These are phyloP conservation scores for Gryllus bimaculatus DNA, from an alignment of 1,140 invertebrate genomes.

Conservation along the genomic window DNA sequence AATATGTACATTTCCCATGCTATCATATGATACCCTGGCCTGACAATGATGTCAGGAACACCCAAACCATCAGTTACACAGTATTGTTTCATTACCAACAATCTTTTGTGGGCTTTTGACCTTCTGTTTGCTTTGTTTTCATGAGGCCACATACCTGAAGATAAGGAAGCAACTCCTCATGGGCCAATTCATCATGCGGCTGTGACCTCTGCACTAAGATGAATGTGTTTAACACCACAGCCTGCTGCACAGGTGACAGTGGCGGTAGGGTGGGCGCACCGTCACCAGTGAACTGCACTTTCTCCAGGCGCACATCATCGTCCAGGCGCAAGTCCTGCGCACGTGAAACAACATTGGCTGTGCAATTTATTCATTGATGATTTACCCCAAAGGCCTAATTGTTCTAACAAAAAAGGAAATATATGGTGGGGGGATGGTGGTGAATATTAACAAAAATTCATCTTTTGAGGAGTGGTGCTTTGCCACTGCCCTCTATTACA, in stretches of 20 bases:
- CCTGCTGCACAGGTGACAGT: slow-evolving; percentile 66
- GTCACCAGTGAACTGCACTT: slow-evolving; percentile 58
- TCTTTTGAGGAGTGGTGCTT: too few relatives aligned
- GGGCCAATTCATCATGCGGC: slow-evolving; percentile 63
- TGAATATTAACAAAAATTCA: too few relatives aligned
- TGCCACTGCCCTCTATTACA: too few relatives aligned
- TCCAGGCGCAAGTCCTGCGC: slow-evolving; percentile 52
- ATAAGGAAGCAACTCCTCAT: slow-evolving; percentile 73
- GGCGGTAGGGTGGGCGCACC: slow-evolving; percentile 40
- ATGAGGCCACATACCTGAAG: slow-evolving; percentile 43
- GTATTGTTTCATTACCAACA: background rate
- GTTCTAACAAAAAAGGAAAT: too few relatives aligned
- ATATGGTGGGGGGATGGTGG: too few relatives aligned
- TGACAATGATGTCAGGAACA: too few relatives aligned
- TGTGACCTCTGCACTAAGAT: slow-evolving; percentile 57
- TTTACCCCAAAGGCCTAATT: too few relatives aligned
- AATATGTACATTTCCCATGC: too few relatives aligned
- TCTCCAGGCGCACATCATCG: slow-evolving; percentile 75
- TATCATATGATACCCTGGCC: too few relatives aligned
- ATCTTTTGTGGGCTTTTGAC: background rate
- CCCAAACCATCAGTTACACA: too few relatives aligned
- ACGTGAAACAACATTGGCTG: background rate
- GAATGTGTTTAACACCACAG: slow-evolving; percentile 59
- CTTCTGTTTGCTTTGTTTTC: background rate
- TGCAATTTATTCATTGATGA: too few relatives aligned